Evolutionary conservation across 2,888 invertebrate species (phyloP).

Genomic region (Prostheceraeus crozeri): DNA sequence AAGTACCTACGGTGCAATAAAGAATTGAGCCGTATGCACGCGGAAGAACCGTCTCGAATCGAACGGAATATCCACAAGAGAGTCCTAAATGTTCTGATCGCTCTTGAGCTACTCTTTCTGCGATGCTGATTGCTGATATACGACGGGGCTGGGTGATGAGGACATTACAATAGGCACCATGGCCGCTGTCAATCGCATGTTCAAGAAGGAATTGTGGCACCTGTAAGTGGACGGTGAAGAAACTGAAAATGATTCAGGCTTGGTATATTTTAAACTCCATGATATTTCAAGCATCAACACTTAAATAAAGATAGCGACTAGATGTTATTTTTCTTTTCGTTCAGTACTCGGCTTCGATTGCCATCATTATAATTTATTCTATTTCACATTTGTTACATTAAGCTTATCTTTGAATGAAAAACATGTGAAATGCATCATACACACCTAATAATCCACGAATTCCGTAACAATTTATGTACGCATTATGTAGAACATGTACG

Average conservation of each 20-base stretch:
- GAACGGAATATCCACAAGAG: conserved; percentile 72
- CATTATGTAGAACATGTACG: no score
- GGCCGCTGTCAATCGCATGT: conserved; percentile 64
- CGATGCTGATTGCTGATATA: conserved; percentile 89
- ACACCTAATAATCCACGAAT: no score
- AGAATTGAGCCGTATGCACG: conserved; percentile 84
- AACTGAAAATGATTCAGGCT: not conserved
- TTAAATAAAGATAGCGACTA: no score
- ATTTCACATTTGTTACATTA: no score
- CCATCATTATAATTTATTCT: no score
- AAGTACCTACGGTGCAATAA: conserved; percentile 87
- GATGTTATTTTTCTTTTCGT: no score
- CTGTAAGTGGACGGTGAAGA: conserved; percentile 55
- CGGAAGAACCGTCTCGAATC: conserved; percentile 84
- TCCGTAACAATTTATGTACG: no score
- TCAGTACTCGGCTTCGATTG: no score
- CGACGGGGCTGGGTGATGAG: conserved; percentile 83
- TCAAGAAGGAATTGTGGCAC: conserved; percentile 84
- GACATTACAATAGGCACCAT: conserved; percentile 70
- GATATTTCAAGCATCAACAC: no score
- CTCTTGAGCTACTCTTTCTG: conserved; percentile 84
- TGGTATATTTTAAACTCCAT: not conserved
- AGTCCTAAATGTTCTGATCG: conserved; percentile 76
- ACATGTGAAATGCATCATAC: no score
- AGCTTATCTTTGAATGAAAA: no score